These are phyloP conservation scores for Periophthalmus magnuspinnatus DNA, from an alignment of 2,797 vertebrate genomes.

Conservation along the genomic window DNA sequence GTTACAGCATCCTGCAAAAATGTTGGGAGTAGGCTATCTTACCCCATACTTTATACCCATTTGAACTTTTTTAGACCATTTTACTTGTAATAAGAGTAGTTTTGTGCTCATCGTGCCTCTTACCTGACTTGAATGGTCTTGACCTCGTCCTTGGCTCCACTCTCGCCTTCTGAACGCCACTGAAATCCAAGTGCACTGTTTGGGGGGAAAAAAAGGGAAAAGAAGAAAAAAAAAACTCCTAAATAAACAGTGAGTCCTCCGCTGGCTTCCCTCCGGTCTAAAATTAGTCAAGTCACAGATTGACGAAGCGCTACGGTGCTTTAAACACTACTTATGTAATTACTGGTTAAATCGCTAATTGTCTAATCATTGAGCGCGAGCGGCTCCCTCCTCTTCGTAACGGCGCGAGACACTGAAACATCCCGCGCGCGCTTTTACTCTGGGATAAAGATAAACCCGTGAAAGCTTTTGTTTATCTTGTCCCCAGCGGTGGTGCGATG, in stretches of 20 bases:
- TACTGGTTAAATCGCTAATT: constrained; percentile 52
- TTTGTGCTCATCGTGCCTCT: neutral
- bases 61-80: neutral
- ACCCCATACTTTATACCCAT: neutral
- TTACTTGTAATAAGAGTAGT: neutral
- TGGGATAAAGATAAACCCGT: constrained; percentile 6
- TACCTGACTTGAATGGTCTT: constrained; percentile 48
- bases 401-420: constrained; percentile 38
- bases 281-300: constrained; percentile 40
- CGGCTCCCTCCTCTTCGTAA: constrained; percentile 29
- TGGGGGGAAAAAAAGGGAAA: constrained; percentile 28
- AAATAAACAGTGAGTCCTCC: constrained; percentile 25
- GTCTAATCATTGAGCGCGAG: constrained; percentile 52
- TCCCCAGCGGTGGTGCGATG: neutral
- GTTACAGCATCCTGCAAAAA: neutral
- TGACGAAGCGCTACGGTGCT: constrained; percentile 23
- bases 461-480: constrained; percentile 25
- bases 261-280: constrained; percentile 25
- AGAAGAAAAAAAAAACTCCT: constrained; percentile 33
- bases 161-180: constrained; percentile 43
- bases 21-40: neutral
- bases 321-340: constrained; percentile 48
- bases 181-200: constrained; percentile 54
- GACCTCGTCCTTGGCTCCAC: constrained; percentile 65
- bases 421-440: constrained; percentile 34